Evolutionary conservation across 2,797 vertebrate genomes (phyloP), one percentile per base, ranked within the genome.

Genomic region (Microhierax caerulescens): DNA sequence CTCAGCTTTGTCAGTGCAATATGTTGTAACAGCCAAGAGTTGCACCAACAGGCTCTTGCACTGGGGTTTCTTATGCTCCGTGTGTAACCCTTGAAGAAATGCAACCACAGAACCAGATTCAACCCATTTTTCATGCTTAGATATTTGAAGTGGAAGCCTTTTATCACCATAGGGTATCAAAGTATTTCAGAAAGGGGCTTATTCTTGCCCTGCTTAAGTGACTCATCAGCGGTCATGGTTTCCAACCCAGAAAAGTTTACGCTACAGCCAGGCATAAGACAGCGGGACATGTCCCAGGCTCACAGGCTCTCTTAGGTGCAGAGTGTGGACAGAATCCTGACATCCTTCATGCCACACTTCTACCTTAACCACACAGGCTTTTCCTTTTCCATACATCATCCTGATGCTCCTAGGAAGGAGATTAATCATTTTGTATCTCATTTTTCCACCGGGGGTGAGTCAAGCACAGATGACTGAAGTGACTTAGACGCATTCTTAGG

Each of bases 391-490:
- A 90, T 91, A 75, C 82, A 79, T 92, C 95, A 90, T 53, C 67
- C 74, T 5, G 59, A 5, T 63, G 80, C 93, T 88, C 92, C 73
- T 39, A 69, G 67, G 67, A 95, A 70, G 81, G 81, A 69, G 59
- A 95, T 96, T 76, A 74, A 92, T 92, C 64, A 74, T 48, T 82
- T 25, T 16, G 22, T 67, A 85, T 85, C 93, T 93, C 13, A 3
- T 76, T 97, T 96, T 96, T 95, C 89, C 92, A 36, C 48, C 2
- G 43, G 11, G 80, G 63, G 30, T 89, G 94, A 94, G 80, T 89
- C 92, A 87, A 87, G 70, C 86, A 65, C 32, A 13, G 69, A 65
- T 80, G 95, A 85, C 95, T 83, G 85, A 83, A 80, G 94, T 91
- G 94, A 16, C 72, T 95, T 37, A 90, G 90, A 91, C 75, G 72